Evolutionary conservation across 2,797 vertebrate genomes (phyloP).

Genomic region (Rhinogobio ventralis): DNA sequence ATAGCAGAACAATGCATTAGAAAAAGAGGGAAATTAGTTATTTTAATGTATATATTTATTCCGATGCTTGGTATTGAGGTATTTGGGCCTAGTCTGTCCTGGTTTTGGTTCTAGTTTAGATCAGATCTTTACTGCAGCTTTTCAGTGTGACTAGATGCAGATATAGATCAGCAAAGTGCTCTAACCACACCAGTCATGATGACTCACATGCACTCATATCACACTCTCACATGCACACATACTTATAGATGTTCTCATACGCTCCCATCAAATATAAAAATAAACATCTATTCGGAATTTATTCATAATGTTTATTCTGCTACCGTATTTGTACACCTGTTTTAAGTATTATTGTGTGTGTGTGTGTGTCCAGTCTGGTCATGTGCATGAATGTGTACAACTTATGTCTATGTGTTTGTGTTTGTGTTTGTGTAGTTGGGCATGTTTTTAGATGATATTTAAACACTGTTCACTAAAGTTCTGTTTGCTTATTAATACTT

Average conservation of each 20-base stretch:
- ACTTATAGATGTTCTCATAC: not conserved
- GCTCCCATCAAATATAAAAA: not conserved
- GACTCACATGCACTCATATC: constrained; percentile 36
- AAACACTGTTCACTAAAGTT: not conserved
- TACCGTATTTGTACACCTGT: not conserved
- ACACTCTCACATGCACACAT: not conserved
- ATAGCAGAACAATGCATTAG: not conserved
- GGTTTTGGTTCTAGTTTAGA: constrained; percentile 6
- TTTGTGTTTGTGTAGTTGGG: not conserved
- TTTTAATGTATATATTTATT: not conserved
- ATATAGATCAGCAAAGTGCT: constrained; percentile 41
- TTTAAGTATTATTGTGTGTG: not conserved
- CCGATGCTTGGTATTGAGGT: not conserved
- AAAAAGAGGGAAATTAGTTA: not conserved
- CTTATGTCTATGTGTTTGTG: not conserved
- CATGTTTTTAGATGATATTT: not conserved
- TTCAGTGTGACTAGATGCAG: constrained; percentile 10
- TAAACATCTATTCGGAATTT: not conserved
- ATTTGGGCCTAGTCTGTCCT: not conserved
- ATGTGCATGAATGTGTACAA: not conserved
- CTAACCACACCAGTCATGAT: constrained; percentile 43
- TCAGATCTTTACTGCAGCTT: constrained; percentile 15
- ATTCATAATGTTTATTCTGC: not conserved
- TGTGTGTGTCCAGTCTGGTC: not conserved
- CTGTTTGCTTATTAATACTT: not conserved